phyloP scores from a whole-genome alignment of 2,797 vertebrate species.

The Taenioides sp. region DNA sequence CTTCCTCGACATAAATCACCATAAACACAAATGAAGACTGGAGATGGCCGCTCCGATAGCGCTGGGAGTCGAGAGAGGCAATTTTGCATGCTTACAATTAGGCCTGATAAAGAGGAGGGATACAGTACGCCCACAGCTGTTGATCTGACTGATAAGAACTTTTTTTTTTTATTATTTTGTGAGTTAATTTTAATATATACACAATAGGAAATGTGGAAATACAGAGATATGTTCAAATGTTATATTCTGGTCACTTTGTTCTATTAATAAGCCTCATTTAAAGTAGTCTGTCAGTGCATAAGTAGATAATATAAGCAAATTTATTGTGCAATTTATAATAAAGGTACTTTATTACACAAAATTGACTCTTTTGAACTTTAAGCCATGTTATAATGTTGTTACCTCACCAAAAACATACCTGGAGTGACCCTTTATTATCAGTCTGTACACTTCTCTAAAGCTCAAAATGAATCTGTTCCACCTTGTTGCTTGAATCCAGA shows the following conservation, averaged over 20 bases:
- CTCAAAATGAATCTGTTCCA: no score
- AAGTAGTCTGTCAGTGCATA: no score
- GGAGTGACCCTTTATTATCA: no score
- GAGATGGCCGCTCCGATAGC: conserved; percentile 40
- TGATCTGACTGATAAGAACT: conserved; percentile 30
- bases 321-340: no score
- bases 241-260: neutral
- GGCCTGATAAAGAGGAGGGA: conserved; percentile 21
- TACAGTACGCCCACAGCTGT: conserved; percentile 10
- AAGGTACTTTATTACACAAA: no score
- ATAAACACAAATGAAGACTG: conserved; percentile 25
- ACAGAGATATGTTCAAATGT: neutral
- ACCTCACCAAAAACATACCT: no score
- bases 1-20: conserved; percentile 43
- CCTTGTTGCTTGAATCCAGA: no score
- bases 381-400: no score
- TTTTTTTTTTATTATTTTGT: neutral
- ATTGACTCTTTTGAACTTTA: no score
- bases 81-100: conserved; percentile 44
- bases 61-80: conserved; percentile 13
- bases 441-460: no score
- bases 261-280: no score
- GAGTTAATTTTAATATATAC: conserved; percentile 4
- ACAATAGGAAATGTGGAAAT: conserved; percentile 2
- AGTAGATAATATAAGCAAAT: no score